These are phyloP conservation scores for Psittacula echo DNA, from an alignment of 2,797 vertebrate species.

Conservation along the genomic window DNA sequence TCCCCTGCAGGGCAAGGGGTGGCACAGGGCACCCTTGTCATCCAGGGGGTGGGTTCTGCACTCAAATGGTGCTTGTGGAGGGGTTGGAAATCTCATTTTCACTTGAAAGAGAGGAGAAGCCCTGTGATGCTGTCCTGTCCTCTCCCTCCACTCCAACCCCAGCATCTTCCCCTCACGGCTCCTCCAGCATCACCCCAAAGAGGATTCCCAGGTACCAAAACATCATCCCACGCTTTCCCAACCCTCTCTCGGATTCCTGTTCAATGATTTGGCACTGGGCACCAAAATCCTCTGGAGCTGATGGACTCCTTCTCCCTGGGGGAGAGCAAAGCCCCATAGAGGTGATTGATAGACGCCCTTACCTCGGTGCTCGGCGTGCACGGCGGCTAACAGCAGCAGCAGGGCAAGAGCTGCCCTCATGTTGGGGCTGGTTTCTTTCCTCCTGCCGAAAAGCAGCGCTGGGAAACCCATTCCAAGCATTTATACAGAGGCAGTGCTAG, in stretches of 20 bases:
- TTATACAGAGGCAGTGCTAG: slow-evolving; percentile 18
- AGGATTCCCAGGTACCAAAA: accelerated
- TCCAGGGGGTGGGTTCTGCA: not conserved
- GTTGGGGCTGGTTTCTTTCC: not conserved
- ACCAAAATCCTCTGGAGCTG: accelerated
- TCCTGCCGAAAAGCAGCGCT: accelerated
- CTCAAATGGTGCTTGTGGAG: not conserved
- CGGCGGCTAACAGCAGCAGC: not conserved
- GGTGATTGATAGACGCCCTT: accelerated
- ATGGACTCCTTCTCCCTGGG: accelerated
- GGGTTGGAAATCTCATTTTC: not conserved
- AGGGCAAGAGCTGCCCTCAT: slow-evolving; percentile 64
- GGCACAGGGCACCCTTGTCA: accelerated
- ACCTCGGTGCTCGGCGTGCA: slow-evolving; percentile 66
- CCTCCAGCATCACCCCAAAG: not conserved
- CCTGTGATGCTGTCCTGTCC: not conserved
- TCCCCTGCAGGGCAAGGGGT: accelerated
- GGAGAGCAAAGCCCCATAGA: not conserved
- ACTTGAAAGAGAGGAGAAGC: not conserved
- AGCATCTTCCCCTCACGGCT: not conserved
- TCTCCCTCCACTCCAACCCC: not conserved
- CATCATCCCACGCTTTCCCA: not conserved
- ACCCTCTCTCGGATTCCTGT: not conserved
- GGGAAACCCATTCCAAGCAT: accelerated
- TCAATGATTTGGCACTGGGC: accelerated